A percentile compares a stretch with the other conserved stretches of the same genome.
Conservation (phyloP, 2,888 invertebrate genomes). For the Epinotia demarniana region DNA sequence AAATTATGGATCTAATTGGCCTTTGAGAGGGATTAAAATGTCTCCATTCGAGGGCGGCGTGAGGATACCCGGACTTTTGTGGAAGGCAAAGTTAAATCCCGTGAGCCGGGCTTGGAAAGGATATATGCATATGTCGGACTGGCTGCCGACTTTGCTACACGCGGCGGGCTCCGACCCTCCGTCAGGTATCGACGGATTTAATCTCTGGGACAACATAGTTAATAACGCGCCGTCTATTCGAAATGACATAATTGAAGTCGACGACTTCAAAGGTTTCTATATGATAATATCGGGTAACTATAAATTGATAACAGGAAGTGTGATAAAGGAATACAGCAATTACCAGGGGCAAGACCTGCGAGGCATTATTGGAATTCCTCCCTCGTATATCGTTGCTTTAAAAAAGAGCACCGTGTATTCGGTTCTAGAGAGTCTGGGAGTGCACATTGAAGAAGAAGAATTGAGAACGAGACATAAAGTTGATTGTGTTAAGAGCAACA, state of each 20-base stretch:
- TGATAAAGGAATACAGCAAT: constrained; percentile 54
- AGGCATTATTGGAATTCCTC: constrained; percentile 61
- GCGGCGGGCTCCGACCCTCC: constrained; percentile 65
- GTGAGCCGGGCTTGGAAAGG: constrained; percentile 77
- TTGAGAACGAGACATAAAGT: constrained; percentile 60
- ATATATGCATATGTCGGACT: constrained; percentile 91
- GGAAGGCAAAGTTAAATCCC: constrained; percentile 76
- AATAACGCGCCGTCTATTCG: constrained; percentile 61
- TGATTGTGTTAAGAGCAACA: constrained; percentile 51
- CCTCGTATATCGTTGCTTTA: constrained; percentile 61
- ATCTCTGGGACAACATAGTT: constrained; percentile 71
- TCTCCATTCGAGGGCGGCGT: constrained; percentile 94
- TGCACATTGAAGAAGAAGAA: constrained; percentile 52
- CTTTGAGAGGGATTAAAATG: constrained; percentile 90
- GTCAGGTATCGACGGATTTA: constrained; percentile 66
- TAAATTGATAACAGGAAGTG: constrained; percentile 67
- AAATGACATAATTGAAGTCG: constrained; percentile 67
- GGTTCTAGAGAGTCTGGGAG: constrained; percentile 55
- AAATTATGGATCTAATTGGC: constrained; percentile 92
- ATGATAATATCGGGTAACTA: constrained; percentile 65
- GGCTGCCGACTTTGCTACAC: constrained; percentile 89
- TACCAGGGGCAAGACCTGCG: constrained; percentile 64
- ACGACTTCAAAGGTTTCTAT: constrained; percentile 66
- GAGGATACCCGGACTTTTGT: constrained; percentile 89
- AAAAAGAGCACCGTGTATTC: constrained; percentile 59